Percentiles rank a stretch among this genome's conserved stretches.
These are phyloP conservation scores for Leucania comma DNA, from an alignment of 2,888 invertebrate genomes.

Conservation along the genomic window DNA sequence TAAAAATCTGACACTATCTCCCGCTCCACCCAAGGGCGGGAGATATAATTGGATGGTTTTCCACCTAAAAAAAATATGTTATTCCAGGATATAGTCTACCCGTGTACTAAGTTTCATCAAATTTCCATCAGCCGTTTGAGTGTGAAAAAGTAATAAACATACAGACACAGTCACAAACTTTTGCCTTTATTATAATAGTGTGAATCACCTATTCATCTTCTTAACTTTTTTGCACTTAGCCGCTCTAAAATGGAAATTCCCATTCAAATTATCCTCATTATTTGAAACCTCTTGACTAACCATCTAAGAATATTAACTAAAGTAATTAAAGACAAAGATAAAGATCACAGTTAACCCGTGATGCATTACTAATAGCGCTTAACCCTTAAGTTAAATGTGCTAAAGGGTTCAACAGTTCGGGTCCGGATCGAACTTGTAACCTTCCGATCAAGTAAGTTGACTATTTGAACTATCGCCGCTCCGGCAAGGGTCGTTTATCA, in stretches of 20 bases:
- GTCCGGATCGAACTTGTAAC: constrained; percentile 45
- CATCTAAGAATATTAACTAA: constrained; percentile 40
- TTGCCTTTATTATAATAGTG: too few relatives aligned
- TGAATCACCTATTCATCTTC: not conserved
- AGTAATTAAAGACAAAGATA: constrained; percentile 48
- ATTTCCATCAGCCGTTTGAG: too few relatives aligned
- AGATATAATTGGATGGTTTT: too few relatives aligned
- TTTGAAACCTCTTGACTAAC: constrained; percentile 19
- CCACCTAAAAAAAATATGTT: too few relatives aligned
- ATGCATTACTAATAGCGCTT: constrained; percentile 46
- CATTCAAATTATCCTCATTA: constrained; percentile 29
- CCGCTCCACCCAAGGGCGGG: too few relatives aligned
- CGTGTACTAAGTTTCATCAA: too few relatives aligned
- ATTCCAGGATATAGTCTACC: too few relatives aligned
- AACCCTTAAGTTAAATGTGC: constrained; percentile 39
- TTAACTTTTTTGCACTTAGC: not conserved
- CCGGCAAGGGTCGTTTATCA: constrained; percentile 37
- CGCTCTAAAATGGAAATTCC: not conserved
- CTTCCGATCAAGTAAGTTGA: constrained; percentile 46
- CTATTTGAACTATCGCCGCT: constrained; percentile 45
- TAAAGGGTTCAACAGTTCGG: constrained; percentile 46
- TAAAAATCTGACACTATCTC: too few relatives aligned
- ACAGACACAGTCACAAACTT: too few relatives aligned
- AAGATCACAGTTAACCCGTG: constrained; percentile 48
- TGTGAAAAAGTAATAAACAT: too few relatives aligned